Evolutionary conservation across 2,797 vertebrate genomes (phyloP), one percentile per base, ranked within the genome.

Genomic region (Thamnophis elegans): DNA sequence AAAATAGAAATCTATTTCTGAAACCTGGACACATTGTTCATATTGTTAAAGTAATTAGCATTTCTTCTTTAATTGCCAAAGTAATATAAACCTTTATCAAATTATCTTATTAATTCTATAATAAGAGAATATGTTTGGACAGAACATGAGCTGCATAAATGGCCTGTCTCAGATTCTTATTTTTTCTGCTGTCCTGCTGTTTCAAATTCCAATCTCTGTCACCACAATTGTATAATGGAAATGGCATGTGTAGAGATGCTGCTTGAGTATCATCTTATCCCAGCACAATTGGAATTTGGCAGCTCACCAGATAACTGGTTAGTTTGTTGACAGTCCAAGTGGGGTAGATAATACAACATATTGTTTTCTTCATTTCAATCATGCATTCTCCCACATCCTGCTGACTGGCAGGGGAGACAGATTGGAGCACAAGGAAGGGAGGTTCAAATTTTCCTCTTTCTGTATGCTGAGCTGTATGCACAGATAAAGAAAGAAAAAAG

Each of bases 51-150:
- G 56, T 14, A 20, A 82, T 82, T 91, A 28, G 7, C 92, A 89
- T 13, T 92, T 42, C 92, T 14, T 86, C 91, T 91, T 87, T 25
- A 53, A 16, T 5, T 3, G 1, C 89, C 91, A 73, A 68, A 2
- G 89, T 93, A 90, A 92, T 94, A 62, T 20, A 51, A 36, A 86
- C 14, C 18, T 78, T 89, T 87, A 92, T 3, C 62, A 60, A 26
- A 1, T 94, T 91, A 54, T 18, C 22, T 90, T 89, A 42, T 82
- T 65, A 87, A 5, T 90, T 87, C 28, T 82, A 47, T 5, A 82
- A 82, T 47, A 82, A 25, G 42, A 82, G 36, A 47, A 47, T 82
- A 47, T 82, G 36, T 82, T 47, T 82, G 36, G 42, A 6, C 42
- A 47, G 78, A 82, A 82, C 78, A 82, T 47, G 22, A 42, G 22